Percentiles rank a stretch among this genome's conserved stretches.
Conservation (phyloP, 1,140 invertebrate genomes). For the Neotoxoptera formosana region DNA sequence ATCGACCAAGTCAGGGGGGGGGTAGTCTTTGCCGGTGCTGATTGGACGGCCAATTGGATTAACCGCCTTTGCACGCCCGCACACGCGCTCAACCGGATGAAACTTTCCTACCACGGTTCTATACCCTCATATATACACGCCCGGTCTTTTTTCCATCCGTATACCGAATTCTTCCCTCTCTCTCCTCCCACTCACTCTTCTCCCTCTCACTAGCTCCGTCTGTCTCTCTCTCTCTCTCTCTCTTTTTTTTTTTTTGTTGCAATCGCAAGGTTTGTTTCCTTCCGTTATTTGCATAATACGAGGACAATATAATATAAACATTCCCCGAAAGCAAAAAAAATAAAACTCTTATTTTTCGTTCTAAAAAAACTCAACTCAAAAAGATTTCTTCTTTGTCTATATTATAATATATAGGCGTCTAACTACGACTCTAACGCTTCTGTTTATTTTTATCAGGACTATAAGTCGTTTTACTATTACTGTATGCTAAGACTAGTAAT, state of each 20-base stretch:
- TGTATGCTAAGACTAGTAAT: background rate
- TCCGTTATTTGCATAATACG: constrained; percentile 44
- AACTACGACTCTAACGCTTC: background rate
- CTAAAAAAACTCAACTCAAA: background rate
- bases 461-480: background rate
- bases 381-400: background rate
- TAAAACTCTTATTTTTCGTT: constrained; percentile 6
- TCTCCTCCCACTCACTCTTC: background rate
- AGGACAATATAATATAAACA: constrained; percentile 37
- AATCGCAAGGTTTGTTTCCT: constrained; percentile 10
- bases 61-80: constrained; percentile 55
- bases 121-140: background rate
- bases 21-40: constrained; percentile 42
- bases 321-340: background rate
- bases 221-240: background rate
- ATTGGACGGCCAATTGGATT: constrained; percentile 56
- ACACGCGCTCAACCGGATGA: constrained; percentile 52
- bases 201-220: background rate
- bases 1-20: background rate
- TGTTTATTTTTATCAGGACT: background rate
- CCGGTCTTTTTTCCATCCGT: background rate
- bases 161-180: background rate
- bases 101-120: background rate
- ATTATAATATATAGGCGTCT: background rate
- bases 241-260: constrained; percentile 4